phyloP scores from a whole-genome alignment of 2,113 vertebrate genomes.

The Centrocercus urophasianus region DNA sequence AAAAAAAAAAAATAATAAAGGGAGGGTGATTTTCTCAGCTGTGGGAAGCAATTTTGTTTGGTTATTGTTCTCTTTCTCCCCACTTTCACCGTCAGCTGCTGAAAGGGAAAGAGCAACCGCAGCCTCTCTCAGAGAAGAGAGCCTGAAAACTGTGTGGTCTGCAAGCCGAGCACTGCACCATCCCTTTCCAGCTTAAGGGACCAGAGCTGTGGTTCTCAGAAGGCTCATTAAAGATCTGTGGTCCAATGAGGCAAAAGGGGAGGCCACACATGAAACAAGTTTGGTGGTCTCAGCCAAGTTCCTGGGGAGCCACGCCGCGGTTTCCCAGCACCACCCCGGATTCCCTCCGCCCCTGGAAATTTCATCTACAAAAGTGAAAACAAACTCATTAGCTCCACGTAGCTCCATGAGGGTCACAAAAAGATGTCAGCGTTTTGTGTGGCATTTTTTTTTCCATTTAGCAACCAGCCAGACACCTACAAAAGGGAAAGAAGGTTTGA shows the following conservation, averaged over 20 bases:
- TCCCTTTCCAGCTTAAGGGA: conserved; percentile 72
- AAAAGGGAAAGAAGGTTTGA: conserved; percentile 55
- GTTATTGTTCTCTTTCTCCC: conserved; percentile 66
- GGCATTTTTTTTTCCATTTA: conserved; percentile 60
- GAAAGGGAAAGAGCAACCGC: conserved; percentile 48
- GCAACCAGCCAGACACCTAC: conserved; percentile 36
- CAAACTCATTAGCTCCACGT: conserved; percentile 74
- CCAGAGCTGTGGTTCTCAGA: conserved; percentile 66
- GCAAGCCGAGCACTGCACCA: conserved; percentile 9
- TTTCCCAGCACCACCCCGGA: conserved; percentile 79
- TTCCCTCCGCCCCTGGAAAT: conserved; percentile 70
- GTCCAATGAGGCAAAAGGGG: conserved; percentile 76
- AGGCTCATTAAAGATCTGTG: conserved; percentile 76
- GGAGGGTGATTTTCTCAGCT: conserved; percentile 76
- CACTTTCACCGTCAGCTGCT: conserved; percentile 72
- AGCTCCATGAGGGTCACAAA: conserved; percentile 66
- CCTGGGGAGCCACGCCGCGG: conserved; percentile 39
- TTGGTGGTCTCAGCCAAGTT: conserved; percentile 79
- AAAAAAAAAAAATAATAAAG: conserved; percentile 49
- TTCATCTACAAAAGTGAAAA: conserved; percentile 76
- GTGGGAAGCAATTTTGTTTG: conserved; percentile 61
- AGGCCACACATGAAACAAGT: conserved; percentile 80
- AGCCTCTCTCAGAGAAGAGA: conserved; percentile 45
- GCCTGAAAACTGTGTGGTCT: conserved; percentile 78
- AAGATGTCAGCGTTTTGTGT: conserved; percentile 74